phyloP scores from a whole-genome alignment of 2,888 invertebrate species.

The Scaptomyza caliginosa region DNA sequence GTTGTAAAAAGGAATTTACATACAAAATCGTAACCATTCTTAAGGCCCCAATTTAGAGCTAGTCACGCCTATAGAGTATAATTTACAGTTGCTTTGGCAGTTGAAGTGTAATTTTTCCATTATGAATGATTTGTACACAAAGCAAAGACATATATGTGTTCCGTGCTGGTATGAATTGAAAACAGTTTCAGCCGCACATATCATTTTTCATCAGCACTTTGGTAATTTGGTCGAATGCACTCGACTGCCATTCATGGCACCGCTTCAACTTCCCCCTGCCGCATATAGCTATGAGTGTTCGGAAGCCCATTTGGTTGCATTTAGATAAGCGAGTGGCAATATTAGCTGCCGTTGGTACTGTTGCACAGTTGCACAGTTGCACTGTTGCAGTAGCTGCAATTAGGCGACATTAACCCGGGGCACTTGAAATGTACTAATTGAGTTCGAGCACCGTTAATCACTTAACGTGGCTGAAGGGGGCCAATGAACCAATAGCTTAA shows the following conservation, averaged over 20 bases:
- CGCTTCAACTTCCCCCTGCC: neutral
- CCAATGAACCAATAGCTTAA: slow-evolving; percentile 46
- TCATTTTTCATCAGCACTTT: slow-evolving; percentile 30
- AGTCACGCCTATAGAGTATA: neutral
- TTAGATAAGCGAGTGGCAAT: slow-evolving; percentile 61
- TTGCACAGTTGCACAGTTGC: neutral
- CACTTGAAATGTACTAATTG: slow-evolving; percentile 54
- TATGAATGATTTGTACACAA: slow-evolving; percentile 15
- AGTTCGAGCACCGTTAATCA: slow-evolving; percentile 57
- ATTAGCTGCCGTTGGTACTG: slow-evolving; percentile 45
- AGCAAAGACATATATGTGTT: neutral
- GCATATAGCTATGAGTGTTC: neutral
- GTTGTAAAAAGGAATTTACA: neutral
- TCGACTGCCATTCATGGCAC: slow-evolving; percentile 2
- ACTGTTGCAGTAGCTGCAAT: slow-evolving; percentile 42
- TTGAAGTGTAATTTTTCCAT: slow-evolving; percentile 7
- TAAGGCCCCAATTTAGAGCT: neutral
- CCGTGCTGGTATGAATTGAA: slow-evolving; percentile 1
- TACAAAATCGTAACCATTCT: neutral
- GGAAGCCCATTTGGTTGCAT: slow-evolving; percentile 26
- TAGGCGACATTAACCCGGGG: slow-evolving; percentile 51
- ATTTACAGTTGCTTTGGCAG: neutral
- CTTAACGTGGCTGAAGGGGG: slow-evolving; percentile 4
- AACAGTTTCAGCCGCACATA: slow-evolving; percentile 5
- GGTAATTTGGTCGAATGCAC: slow-evolving; percentile 39